Evolutionary conservation across 2,888 invertebrate species (phyloP).

Genomic region (Quadroppia sp.): DNA sequence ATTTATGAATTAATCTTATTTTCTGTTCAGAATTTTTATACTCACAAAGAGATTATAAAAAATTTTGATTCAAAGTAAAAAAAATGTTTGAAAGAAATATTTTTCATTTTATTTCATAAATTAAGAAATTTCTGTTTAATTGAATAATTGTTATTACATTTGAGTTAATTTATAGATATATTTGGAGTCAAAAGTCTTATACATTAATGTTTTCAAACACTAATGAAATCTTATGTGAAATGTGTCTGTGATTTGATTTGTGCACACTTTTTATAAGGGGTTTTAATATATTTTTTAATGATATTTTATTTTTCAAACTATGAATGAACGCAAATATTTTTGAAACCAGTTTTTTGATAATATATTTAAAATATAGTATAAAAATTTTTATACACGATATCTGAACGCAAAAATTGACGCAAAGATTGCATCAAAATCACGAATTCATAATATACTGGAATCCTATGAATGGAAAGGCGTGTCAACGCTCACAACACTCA

Average conservation of each 20-base stretch:
- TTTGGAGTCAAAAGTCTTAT: too few relatives aligned
- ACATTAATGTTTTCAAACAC: too few relatives aligned
- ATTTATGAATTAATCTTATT: too few relatives aligned
- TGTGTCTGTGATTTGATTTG: background rate
- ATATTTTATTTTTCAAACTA: background rate
- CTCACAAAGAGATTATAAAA: too few relatives aligned
- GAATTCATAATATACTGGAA: background rate
- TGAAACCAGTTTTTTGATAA: slow-evolving; percentile 6
- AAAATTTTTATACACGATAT: background rate
- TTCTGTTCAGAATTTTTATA: too few relatives aligned
- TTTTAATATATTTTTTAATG: background rate
- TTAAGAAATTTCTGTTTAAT: too few relatives aligned
- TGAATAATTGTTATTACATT: too few relatives aligned
- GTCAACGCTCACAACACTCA: background rate
- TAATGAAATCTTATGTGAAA: background rate
- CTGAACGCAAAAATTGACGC: background rate
- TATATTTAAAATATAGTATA: background rate
- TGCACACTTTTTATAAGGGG: background rate
- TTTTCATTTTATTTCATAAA: too few relatives aligned
- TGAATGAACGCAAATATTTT: slow-evolving; percentile 8
- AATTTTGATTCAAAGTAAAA: too few relatives aligned
- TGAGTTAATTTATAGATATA: too few relatives aligned
- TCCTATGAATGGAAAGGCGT: slow-evolving; percentile 19
- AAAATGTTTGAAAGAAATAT: too few relatives aligned
- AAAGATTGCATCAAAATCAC: slow-evolving; percentile 11